A percentile compares a stretch with the other conserved stretches of the same genome.
Conservation (phyloP, 2,113 vertebrate genomes). For the Oxygymnocypris stewartii region DNA sequence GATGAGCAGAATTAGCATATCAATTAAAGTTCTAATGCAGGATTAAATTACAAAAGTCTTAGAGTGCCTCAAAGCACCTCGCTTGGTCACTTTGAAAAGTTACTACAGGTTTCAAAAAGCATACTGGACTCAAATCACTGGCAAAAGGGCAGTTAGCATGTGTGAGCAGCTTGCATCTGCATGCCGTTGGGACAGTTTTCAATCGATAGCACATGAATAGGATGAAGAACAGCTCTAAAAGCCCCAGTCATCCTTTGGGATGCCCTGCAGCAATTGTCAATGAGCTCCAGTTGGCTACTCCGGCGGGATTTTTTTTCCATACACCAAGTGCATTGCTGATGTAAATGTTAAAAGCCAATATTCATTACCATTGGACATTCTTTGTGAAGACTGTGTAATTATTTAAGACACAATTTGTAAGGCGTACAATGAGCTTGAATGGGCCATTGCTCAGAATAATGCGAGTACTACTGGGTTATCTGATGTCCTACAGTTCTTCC, state of each 20-base stretch:
- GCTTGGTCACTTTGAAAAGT: slow-evolving; percentile 33
- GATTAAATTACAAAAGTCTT: slow-evolving; percentile 37
- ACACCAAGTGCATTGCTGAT: slow-evolving; percentile 9
- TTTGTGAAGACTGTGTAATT: background rate
- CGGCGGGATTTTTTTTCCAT: slow-evolving; percentile 7
- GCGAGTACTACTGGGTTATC: background rate
- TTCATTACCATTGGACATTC: background rate
- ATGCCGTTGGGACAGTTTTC: slow-evolving; percentile 31
- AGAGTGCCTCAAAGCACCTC: slow-evolving; percentile 7
- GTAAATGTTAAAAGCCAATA: background rate
- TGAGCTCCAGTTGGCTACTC: background rate
- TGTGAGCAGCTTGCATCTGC: slow-evolving; percentile 27
- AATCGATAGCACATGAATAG: slow-evolving; percentile 39
- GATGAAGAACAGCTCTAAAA: slow-evolving; percentile 30
- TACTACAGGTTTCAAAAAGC: slow-evolving; percentile 38
- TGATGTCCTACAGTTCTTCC: background rate
- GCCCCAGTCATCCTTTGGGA: slow-evolving; percentile 33
- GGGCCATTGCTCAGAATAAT: background rate
- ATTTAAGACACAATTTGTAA: background rate
- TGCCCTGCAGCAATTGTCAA: slow-evolving; percentile 31
- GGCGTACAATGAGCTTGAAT: background rate
- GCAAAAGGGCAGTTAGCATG: slow-evolving; percentile 49
- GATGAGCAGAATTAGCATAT: slow-evolving; percentile 26
- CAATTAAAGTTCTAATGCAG: background rate
- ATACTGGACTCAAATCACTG: slow-evolving; percentile 50